Evolutionary conservation across 2,797 vertebrate genomes (phyloP), one percentile per base, ranked within the genome.

Genomic region (Channa striata): DNA sequence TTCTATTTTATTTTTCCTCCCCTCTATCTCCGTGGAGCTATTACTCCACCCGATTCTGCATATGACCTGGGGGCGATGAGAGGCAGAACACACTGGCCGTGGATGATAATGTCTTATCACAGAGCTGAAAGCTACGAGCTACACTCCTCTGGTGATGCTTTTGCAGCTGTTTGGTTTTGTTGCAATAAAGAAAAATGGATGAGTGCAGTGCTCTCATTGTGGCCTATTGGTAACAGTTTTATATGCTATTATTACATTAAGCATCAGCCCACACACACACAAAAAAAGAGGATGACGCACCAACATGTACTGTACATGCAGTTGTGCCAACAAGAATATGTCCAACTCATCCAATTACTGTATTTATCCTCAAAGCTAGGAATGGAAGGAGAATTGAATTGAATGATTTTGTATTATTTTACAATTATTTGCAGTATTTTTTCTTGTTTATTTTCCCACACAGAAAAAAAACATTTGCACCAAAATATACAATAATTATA

Each of bases 1-100:
- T 71, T 78, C 60, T 52, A 64, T 65, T 74, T 78, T 68, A 58
- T 73, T 81, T 72, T 60, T 33, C 59, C 23, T 59, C 44, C 67
- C 59, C 75, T 77, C 64, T 39, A 59, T 85, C 80, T 85, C 78
- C 58, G 63, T 39, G 68, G 68, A 76, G 77, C 80, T 63, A 74
- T 86, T 83, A 70, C 73, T 64, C 68, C 78, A 71, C 53, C 69
- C 80, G 77, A 80, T 68, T 84, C 80, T 81, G 74, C 78, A 80
- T 81, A 77, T 86, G 72, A 87, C 78, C 84, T 5, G 68, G 59
- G 69, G 76, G 68, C 42, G 16, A 79, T 61, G 64, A 69, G 66
- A 80, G 74, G 79, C 56, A 14, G 79, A 88, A 80, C 70, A 70
- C 80, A 65, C 60, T 72, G 78, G 64, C 79, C 52, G 20, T 14